Conservation (phyloP, 2,888 invertebrate genomes). For the Polia nebulosa region DNA sequence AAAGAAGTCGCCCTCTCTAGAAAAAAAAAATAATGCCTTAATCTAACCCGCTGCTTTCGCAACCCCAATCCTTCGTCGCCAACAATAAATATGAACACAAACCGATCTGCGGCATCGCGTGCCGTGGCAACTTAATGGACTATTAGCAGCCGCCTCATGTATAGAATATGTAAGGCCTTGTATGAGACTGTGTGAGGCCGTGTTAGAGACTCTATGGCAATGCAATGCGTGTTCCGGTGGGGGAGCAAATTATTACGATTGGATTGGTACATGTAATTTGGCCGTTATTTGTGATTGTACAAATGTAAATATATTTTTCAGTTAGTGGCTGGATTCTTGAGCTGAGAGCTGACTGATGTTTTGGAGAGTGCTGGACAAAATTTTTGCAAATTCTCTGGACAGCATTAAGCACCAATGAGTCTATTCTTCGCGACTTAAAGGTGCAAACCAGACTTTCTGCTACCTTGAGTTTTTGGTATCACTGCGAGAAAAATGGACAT, state of each 20-base stretch:
- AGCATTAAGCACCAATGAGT: too few relatives aligned
- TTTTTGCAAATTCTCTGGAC: too few relatives aligned
- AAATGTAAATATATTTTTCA: too few relatives aligned
- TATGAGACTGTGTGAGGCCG: constrained; percentile 48
- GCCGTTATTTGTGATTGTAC: background rate
- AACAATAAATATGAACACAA: constrained; percentile 85
- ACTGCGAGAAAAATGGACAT: too few relatives aligned
- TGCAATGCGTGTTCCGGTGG: constrained; percentile 47
- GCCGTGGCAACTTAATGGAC: constrained; percentile 86
- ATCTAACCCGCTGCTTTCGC: constrained; percentile 48
- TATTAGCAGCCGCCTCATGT: constrained; percentile 76
- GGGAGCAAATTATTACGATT: constrained; percentile 25
- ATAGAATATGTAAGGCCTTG: constrained; percentile 65
- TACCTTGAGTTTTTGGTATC: too few relatives aligned
- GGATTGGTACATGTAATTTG: background rate
- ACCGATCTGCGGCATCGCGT: constrained; percentile 82
- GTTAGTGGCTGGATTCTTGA: too few relatives aligned
- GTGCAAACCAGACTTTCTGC: too few relatives aligned
- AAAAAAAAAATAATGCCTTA: background rate
- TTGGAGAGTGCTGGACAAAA: too few relatives aligned
- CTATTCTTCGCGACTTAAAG: too few relatives aligned
- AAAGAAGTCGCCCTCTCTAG: too few relatives aligned
- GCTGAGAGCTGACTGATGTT: too few relatives aligned
- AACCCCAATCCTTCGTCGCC: constrained; percentile 71
- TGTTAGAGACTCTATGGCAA: constrained; percentile 47